A percentile compares a stretch with the other conserved stretches of the same genome.
Evolutionary conservation across 92 coral and sea anemone genomes (phyloP).

Genomic region (Umimayanthus kanabou): DNA sequence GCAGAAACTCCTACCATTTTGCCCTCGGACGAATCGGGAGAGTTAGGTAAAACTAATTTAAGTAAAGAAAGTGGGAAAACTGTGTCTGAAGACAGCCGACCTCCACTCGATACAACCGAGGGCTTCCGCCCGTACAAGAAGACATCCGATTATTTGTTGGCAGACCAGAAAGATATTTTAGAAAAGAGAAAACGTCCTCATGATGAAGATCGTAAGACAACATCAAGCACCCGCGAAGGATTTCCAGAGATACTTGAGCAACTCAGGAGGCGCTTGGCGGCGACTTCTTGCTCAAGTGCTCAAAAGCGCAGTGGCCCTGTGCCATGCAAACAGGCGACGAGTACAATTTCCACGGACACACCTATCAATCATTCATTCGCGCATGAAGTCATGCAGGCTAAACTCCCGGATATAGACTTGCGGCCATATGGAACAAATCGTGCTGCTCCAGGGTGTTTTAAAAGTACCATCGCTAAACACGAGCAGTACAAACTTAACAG

Average conservation of each 20-base stretch:
- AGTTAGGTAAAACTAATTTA: background rate
- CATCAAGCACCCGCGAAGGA: background rate
- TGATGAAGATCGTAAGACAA: background rate
- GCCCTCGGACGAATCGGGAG: background rate
- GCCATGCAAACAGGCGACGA: background rate
- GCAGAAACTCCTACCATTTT: background rate
- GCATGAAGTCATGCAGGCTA: background rate
- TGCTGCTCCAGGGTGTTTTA: background rate
- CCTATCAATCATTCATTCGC: background rate
- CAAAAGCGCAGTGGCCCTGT: background rate
- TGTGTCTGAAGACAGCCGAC: background rate
- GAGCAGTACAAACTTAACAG: background rate
- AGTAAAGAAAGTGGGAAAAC: background rate
- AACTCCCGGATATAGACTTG: background rate
- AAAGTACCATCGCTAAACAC: background rate
- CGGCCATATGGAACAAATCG: background rate
- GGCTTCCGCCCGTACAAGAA: conserved; percentile 34
- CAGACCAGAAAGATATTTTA: background rate
- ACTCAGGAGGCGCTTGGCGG: background rate
- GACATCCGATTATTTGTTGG: background rate
- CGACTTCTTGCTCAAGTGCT: background rate
- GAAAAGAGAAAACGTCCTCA: background rate
- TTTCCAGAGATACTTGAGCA: background rate
- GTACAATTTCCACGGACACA: background rate
- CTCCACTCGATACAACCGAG: background rate